A percentile compares a stretch with the other conserved stretches of the same genome.
phyloP scores from a whole-genome alignment of 2,888 invertebrate genomes.

The Parapristionchus giblindavisi region DNA sequence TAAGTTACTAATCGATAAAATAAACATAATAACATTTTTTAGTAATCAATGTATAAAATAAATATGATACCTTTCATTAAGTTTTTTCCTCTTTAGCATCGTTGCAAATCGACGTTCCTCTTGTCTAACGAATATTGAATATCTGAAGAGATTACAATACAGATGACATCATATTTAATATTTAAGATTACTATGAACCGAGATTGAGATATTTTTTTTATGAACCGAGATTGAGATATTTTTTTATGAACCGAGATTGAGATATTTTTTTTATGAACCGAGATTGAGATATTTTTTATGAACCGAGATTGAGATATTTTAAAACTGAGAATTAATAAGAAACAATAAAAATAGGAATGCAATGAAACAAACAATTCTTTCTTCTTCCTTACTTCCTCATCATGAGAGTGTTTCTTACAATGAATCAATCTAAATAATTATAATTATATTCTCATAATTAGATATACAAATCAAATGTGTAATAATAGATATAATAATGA shows the following conservation, averaged over 20 bases:
- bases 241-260: too few species aligned
- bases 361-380: constrained; percentile 43
- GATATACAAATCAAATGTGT: background rate
- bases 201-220: background rate
- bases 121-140: constrained; percentile 45
- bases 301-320: background rate
- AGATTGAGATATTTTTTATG: too few species aligned
- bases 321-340: background rate
- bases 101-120: constrained; percentile 44
- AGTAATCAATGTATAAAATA: background rate
- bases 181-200: background rate
- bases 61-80: constrained; percentile 30
- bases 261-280: too few species aligned
- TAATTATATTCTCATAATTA: background rate
- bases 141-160: constrained; percentile 39
- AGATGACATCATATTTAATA: background rate
- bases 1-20: too few species aligned
- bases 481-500: background rate
- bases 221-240: too few species aligned
- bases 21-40: too few species aligned
- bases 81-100: constrained; percentile 34
- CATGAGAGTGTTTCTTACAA: constrained; percentile 58
- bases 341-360: background rate
- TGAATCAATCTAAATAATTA: constrained; percentile 48
- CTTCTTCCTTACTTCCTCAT: constrained; percentile 47